Evolutionary conservation across 1,140 invertebrate species (phyloP).

Genomic region (Musca vetustissima): DNA sequence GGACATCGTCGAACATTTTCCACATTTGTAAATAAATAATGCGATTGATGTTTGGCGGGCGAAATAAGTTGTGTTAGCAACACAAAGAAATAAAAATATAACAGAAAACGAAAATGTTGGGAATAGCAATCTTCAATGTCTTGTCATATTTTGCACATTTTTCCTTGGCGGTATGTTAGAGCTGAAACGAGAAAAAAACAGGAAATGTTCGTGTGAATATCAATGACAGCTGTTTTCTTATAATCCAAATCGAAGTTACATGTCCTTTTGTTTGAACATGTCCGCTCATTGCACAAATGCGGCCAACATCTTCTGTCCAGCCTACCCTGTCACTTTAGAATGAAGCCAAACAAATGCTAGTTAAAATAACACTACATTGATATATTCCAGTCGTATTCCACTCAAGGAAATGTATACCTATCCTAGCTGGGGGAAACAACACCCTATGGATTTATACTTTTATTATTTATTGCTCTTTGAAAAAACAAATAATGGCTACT

Average conservation of each 20-base stretch:
- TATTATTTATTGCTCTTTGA: too few relatives aligned
- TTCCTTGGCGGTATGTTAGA: background rate
- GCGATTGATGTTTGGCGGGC: background rate
- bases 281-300: too few relatives aligned
- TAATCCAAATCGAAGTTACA: background rate
- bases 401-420: too few relatives aligned
- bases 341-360: background rate
- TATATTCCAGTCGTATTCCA: too few relatives aligned
- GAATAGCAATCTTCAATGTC: background rate
- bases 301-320: too few relatives aligned
- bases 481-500: too few relatives aligned
- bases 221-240: background rate
- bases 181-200: conserved; percentile 3
- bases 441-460: too few relatives aligned
- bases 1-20: conserved; percentile 43
- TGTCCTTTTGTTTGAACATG: conserved; percentile 1
- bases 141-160: conserved; percentile 13
- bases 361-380: background rate
- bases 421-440: too few relatives aligned
- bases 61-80: background rate
- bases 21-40: conserved; percentile 43
- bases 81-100: conserved; percentile 3
- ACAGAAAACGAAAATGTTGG: background rate
- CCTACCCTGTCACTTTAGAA: background rate
- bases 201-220: background rate